These are phyloP conservation scores for Chelon labrosus DNA, from an alignment of 2,797 vertebrate species.

Conservation along the genomic window DNA sequence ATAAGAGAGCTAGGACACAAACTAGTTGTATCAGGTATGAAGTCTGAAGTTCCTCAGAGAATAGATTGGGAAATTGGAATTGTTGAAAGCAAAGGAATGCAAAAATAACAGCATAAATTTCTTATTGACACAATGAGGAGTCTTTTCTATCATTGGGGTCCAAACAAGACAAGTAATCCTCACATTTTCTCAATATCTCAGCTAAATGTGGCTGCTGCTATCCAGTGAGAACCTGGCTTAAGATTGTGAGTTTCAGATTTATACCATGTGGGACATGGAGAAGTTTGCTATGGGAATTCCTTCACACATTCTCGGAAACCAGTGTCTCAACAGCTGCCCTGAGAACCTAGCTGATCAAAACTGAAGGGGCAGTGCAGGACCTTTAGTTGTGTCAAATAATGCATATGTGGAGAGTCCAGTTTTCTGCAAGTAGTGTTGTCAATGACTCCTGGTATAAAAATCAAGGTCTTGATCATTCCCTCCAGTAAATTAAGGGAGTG, in stretches of 20 bases:
- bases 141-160: background rate
- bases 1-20: background rate
- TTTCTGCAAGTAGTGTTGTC: background rate
- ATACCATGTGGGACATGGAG: constrained; percentile 38
- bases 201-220: background rate
- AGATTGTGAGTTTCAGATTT: constrained; percentile 34
- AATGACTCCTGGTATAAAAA: background rate
- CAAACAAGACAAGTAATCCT: background rate
- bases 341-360: background rate
- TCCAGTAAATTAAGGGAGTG: background rate
- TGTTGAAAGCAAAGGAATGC: too few relatives aligned
- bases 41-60: background rate
- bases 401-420: background rate
- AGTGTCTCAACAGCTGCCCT: background rate
- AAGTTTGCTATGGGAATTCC: background rate
- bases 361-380: background rate
- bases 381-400: background rate
- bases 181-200: background rate
- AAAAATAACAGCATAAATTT: background rate
- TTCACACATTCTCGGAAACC: background rate
- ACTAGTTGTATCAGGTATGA: background rate
- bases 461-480: background rate
- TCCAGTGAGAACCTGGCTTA: background rate
- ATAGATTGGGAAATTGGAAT: background rate
- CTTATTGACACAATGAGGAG: background rate